Evolutionary conservation across 2,797 vertebrate species (phyloP).

Genomic region (Paedocypris micromegethes): DNA sequence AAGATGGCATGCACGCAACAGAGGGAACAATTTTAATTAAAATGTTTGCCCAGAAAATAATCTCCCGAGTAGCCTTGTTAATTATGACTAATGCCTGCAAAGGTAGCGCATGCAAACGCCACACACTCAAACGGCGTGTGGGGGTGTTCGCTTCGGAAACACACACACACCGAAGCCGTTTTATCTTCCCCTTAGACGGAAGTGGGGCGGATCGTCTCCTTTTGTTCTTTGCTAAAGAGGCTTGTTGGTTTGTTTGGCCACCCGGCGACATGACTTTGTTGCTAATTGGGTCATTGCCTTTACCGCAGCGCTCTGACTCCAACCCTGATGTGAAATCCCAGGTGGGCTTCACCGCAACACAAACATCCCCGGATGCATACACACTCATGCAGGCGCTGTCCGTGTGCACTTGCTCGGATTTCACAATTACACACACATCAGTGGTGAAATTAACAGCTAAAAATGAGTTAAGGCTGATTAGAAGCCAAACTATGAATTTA

Average conservation of each 20-base stretch:
- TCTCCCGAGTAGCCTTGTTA: constrained; percentile 67
- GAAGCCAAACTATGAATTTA: constrained; percentile 22
- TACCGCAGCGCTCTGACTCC: constrained; percentile 44
- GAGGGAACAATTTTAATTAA: constrained; percentile 72
- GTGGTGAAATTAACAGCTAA: constrained; percentile 20
- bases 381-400: constrained; percentile 2
- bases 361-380: constrained; percentile 20
- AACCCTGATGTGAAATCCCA: constrained; percentile 48
- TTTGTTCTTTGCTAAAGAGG: constrained; percentile 48
- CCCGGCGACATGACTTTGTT: constrained; percentile 52
- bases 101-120: constrained; percentile 47
- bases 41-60: constrained; percentile 73
- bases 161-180: constrained; percentile 19
- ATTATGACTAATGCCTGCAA: constrained; percentile 67
- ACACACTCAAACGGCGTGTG: constrained; percentile 18
- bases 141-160: constrained; percentile 50
- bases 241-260: constrained; percentile 48
- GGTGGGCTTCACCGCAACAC: constrained; percentile 29
- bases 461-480: constrained; percentile 30
- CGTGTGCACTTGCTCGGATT: not conserved
- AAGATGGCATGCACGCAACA: constrained; percentile 61
- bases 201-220: constrained; percentile 39
- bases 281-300: constrained; percentile 52
- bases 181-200: constrained; percentile 40
- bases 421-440: constrained; percentile 3